A percentile compares a stretch with the other conserved stretches of the same genome.
Evolutionary conservation across 2,113 vertebrate genomes (phyloP).

Genomic region (Chrysemys picta): DNA sequence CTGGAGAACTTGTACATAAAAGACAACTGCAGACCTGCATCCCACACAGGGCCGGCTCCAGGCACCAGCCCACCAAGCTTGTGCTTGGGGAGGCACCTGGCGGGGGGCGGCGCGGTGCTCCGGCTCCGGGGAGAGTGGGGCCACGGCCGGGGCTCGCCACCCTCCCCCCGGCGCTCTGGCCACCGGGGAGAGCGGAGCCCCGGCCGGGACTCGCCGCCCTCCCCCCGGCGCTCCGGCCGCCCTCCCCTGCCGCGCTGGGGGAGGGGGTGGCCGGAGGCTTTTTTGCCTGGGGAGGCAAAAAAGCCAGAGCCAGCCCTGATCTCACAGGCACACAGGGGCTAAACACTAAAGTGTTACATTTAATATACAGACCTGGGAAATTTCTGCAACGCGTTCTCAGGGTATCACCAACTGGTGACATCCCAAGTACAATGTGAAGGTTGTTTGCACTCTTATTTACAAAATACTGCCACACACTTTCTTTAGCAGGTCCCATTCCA

Average conservation of each 20-base stretch:
- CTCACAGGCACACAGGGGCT: background rate
- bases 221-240: no score
- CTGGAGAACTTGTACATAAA: background rate
- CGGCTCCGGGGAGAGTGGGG: no score
- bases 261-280: no score
- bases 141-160: no score
- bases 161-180: no score
- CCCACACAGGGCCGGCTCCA: background rate
- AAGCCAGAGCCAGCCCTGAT: background rate
- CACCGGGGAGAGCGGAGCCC: no score
- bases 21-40: background rate
- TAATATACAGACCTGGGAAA: conserved; percentile 87
- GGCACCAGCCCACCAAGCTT: no score
- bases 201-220: no score
- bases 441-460: conserved; percentile 92
- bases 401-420: conserved; percentile 93
- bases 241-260: no score
- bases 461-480: conserved; percentile 95
- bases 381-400: conserved; percentile 93
- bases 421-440: conserved; percentile 93
- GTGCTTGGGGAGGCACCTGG: no score
- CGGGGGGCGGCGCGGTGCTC: no score
- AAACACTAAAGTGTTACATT: background rate
- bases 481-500: conserved; percentile 86
- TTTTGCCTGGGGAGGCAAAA: no score